phyloP scores from a whole-genome alignment of 1,140 invertebrate species.

The Philaenus spumarius region DNA sequence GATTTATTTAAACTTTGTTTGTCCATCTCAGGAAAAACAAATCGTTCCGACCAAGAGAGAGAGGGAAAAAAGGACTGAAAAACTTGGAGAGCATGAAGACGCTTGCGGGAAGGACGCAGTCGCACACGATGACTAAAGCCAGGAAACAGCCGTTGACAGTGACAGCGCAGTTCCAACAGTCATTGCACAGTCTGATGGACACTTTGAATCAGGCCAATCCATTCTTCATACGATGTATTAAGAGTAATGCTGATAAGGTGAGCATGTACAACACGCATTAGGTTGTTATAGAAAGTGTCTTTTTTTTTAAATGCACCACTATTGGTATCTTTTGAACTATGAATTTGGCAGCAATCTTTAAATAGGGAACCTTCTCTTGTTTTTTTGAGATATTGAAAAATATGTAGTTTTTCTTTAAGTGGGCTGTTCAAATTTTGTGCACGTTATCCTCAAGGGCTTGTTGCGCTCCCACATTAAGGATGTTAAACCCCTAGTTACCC shows the following conservation, averaged over 20 bases:
- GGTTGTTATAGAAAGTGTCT: too few relatives aligned
- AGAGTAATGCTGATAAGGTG: conserved; percentile 87
- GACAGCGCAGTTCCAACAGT: conserved; percentile 90
- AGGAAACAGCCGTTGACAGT: conserved; percentile 86
- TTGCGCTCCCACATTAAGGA: too few relatives aligned
- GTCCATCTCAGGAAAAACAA: conserved; percentile 76
- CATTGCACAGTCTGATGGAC: conserved; percentile 84
- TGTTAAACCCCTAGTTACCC: too few relatives aligned
- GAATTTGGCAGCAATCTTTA: too few relatives aligned
- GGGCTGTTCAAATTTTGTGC: too few relatives aligned
- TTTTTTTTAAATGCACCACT: too few relatives aligned
- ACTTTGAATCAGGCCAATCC: conserved; percentile 92
- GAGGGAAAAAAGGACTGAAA: conserved; percentile 72
- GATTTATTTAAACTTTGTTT: too few relatives aligned
- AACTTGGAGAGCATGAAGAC: conserved; percentile 88
- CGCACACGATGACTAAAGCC: conserved; percentile 52
- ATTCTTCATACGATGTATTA: conserved; percentile 96
- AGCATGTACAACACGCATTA: neutral
- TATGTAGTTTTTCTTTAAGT: too few relatives aligned
- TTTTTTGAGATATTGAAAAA: too few relatives aligned
- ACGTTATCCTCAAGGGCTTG: too few relatives aligned
- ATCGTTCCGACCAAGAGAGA: conserved; percentile 73
- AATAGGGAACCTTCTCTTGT: too few relatives aligned
- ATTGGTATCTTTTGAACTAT: too few relatives aligned
- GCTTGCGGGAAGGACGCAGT: conserved; percentile 62